These are phyloP conservation scores for Apotomis betuletana DNA, from an alignment of 2,888 invertebrate genomes.

Conservation along the genomic window DNA sequence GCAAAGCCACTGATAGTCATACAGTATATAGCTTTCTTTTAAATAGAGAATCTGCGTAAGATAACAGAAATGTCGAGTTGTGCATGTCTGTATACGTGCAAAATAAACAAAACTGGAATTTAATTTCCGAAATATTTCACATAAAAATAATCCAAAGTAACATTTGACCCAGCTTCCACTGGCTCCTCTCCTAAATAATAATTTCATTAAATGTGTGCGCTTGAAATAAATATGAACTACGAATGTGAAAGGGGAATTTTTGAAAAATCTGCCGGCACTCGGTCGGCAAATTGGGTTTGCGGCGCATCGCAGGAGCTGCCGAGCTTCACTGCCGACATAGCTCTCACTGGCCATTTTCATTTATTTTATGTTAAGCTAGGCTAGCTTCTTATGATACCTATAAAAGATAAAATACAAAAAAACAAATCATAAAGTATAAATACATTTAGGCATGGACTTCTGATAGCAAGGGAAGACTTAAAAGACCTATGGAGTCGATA, in stretches of 20 bases:
- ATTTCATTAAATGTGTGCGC: constrained; percentile 29
- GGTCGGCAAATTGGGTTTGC: constrained; percentile 40
- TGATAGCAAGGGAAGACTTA: too few species aligned
- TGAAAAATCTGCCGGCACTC: constrained; percentile 39
- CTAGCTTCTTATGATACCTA: too few species aligned
- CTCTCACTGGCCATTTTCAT: neutral
- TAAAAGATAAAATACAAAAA: too few species aligned
- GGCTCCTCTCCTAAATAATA: constrained; percentile 24
- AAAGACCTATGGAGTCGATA: too few species aligned
- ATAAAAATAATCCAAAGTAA: neutral
- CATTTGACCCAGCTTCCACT: neutral
- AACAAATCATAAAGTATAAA: too few species aligned
- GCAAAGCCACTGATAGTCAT: too few species aligned
- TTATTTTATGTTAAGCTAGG: too few species aligned
- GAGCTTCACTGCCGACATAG: constrained; percentile 7
- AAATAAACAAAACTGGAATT: neutral
- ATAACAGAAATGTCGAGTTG: too few species aligned
- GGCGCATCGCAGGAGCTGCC: constrained; percentile 4
- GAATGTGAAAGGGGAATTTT: constrained; percentile 25
- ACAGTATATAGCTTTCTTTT: too few species aligned
- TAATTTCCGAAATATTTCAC: neutral
- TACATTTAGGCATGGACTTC: too few species aligned
- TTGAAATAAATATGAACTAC: constrained; percentile 31
- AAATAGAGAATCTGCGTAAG: too few species aligned
- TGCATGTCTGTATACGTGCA: too few species aligned